Percentiles rank a stretch among this genome's conserved stretches.
Conservation (phyloP, 2,797 vertebrate genomes). For the Oryzias sinensis region DNA sequence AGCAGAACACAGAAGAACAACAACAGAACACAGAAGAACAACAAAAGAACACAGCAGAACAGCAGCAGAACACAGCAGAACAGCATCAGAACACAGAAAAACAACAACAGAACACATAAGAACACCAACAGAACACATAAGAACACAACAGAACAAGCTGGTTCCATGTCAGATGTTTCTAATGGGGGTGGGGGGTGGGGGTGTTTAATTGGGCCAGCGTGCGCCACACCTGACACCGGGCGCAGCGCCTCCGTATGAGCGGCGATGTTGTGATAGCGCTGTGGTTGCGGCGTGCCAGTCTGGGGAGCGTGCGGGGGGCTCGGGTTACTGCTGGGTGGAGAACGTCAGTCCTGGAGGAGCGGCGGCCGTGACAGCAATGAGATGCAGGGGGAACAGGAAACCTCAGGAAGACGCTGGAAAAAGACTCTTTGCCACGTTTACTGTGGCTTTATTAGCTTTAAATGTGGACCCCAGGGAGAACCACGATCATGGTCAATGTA, state of each 20-base stretch:
- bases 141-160: constrained; percentile 53
- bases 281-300: constrained; percentile 47
- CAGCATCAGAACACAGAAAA: accelerated
- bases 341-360: constrained; percentile 66
- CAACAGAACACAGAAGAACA: no score
- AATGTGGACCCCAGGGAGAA: no score
- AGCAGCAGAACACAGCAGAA: no score
- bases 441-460: not conserved
- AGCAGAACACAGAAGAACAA: no score
- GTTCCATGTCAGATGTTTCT: constrained; percentile 73
- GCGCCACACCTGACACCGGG: constrained; percentile 39
- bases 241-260: constrained; percentile 14
- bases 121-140: no score
- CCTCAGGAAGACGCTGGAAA: constrained; percentile 50
- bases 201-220: constrained; percentile 57
- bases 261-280: constrained; percentile 52
- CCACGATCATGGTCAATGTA: no score
- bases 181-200: constrained; percentile 52
- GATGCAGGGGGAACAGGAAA: constrained; percentile 65
- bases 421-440: constrained; percentile 27
- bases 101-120: constrained; percentile 4
- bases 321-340: constrained; percentile 67
- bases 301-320: constrained; percentile 32
- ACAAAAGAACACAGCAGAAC: no score
- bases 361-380: constrained; percentile 67